Evolutionary conservation across 2,113 vertebrate genomes (phyloP).

Genomic region (Thunnus thynnus): DNA sequence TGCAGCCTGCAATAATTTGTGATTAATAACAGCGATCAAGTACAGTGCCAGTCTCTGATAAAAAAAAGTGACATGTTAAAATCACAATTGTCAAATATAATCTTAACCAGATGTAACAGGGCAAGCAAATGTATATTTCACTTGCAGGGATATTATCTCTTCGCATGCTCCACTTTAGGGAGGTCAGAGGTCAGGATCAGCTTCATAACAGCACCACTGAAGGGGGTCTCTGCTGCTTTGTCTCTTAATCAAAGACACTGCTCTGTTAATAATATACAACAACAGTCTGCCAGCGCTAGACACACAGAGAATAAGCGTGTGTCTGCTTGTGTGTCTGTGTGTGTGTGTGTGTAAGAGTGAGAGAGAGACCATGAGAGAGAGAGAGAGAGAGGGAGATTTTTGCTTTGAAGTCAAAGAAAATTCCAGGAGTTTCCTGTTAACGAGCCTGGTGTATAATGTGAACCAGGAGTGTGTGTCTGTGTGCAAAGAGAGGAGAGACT

Average conservation of each 20-base stretch:
- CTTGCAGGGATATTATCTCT: background rate
- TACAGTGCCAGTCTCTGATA: background rate
- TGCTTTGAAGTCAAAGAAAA: constrained; percentile 81
- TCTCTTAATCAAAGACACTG: background rate
- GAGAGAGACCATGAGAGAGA: background rate
- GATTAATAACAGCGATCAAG: background rate
- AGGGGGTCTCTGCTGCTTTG: too few relatives aligned
- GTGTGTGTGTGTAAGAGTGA: too few relatives aligned
- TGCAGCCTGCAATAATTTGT: background rate
- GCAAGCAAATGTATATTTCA: background rate
- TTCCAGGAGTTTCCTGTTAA: constrained; percentile 84
- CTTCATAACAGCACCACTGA: background rate
- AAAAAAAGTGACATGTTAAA: background rate
- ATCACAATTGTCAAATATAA: background rate
- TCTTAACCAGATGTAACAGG: background rate
- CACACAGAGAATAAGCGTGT: background rate
- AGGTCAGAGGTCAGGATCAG: constrained; percentile 3
- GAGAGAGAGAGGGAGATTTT: constrained; percentile 24
- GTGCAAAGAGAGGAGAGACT: constrained; percentile 23
- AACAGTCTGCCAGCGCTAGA: background rate
- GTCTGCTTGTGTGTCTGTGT: background rate
- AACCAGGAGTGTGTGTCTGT: constrained; percentile 74
- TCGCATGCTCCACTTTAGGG: background rate
- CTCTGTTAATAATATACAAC: background rate
- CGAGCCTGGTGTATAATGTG: constrained; percentile 74